Base-by-base conservation (phyloP, 2,113 vertebrate species). In the Talpa occidentalis region DNA sequence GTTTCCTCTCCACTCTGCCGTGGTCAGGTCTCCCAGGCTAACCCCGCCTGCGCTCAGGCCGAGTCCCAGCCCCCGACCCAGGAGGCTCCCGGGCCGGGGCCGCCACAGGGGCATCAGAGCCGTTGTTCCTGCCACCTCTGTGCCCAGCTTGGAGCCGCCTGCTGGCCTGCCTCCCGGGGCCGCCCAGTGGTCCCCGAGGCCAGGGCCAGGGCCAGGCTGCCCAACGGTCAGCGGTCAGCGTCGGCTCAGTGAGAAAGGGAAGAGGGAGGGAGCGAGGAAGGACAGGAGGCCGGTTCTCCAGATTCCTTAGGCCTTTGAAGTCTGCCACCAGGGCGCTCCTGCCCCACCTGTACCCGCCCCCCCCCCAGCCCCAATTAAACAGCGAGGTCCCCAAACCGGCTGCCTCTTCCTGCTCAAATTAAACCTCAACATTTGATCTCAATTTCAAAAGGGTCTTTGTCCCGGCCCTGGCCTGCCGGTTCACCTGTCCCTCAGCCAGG, bases 361-460 rank as follows among this genome's bases (percentile, higher is more conserved):
- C 9, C 0, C 37, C 37, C 21, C 14, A 9, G 9, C 32, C 12
- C 47, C 47, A 49, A 0, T 40, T 1, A 2, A 2, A 24, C 62
- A 3, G 4, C 0, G 60, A 69, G 66, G 15, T 28, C 40, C 44
- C 3, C 2, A 62, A 21, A 60, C 22, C 28, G 5, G 19, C 62
- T n/a, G 28, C 60, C 37, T 42, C 70, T 22, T n/a, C 66, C 35
- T 2, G 26, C 69, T 44, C 70, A 54, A 5, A 69, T 77, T n/a
- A 93, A 95, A 40, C 69, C 22, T 5, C 40, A 56, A 91, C 90
- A 54, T 87, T 70, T 80, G 92, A 93, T 83, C 56, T 76, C 3
- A 15, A 28, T 60, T 91, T 94, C 96, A 96, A 83, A 96, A 87
- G 80, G 69, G 67, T 32, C 92, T 94, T 78, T 79, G 92, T 72